These are phyloP conservation scores for Cenopis cana DNA, from an alignment of 2,888 invertebrate species.

Conservation along the genomic window DNA sequence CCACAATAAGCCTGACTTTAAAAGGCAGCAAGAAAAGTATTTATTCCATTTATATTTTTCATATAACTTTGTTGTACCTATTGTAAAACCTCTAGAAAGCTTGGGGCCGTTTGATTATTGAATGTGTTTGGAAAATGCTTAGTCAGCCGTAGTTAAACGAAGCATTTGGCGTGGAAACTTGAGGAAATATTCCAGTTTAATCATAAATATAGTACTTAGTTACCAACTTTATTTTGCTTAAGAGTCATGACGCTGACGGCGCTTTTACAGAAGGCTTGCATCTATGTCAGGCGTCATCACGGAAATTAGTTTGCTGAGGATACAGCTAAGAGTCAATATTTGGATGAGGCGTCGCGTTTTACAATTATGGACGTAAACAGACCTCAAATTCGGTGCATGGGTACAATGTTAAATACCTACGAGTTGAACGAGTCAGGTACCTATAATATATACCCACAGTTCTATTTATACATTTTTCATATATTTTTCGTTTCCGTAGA, in stretches of 20 bases:
- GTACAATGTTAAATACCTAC: too few relatives aligned
- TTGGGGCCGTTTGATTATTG: conserved; percentile 13
- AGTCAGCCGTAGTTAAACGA: conserved; percentile 1
- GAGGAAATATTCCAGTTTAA: background rate
- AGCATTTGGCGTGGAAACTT: background rate
- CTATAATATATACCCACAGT: too few relatives aligned
- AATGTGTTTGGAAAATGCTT: conserved; percentile 14
- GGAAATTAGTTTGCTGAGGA: conserved; percentile 22
- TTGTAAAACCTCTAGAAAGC: conserved; percentile 28
- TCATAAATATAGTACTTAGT: background rate
- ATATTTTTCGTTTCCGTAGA: too few relatives aligned
- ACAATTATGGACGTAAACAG: conserved; percentile 35
- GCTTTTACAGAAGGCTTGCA: background rate
- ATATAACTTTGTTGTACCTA: conserved; percentile 21
- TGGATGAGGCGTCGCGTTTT: background rate
- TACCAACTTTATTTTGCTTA: background rate
- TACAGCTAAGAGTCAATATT: conserved; percentile 22
- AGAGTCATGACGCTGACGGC: too few relatives aligned
- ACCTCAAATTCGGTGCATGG: conserved; percentile 25
- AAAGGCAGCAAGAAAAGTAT: conserved; percentile 19
- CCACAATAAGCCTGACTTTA: background rate
- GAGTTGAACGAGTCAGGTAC: too few relatives aligned
- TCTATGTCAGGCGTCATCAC: conserved; percentile 13
- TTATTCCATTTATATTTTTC: conserved; percentile 26
- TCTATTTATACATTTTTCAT: too few relatives aligned